Percentiles rank a stretch among this genome's conserved stretches.
Conservation (phyloP, 2,888 invertebrate genomes). For the Odiellus spinosus region DNA sequence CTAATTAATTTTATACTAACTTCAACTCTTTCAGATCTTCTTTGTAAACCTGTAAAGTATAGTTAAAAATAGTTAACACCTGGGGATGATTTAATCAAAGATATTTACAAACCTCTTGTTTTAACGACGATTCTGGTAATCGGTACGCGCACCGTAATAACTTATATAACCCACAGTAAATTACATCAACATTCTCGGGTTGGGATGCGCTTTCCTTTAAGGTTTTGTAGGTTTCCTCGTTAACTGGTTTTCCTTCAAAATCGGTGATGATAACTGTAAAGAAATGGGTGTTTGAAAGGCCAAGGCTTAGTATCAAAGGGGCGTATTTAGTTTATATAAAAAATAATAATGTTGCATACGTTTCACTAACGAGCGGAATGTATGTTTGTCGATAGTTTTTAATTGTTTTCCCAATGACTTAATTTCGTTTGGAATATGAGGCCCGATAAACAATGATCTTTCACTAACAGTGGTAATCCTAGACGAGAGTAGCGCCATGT, state of each 20-base stretch:
- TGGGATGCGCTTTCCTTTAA: constrained; percentile 4
- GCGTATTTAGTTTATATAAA: no score
- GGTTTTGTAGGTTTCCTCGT: constrained; percentile 8
- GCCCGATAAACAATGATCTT: constrained; percentile 12
- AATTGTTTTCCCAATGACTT: constrained; percentile 8
- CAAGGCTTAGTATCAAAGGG: background rate
- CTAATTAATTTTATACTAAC: no score
- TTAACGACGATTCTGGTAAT: constrained; percentile 11
- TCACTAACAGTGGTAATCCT: background rate
- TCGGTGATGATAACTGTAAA: constrained; percentile 9
- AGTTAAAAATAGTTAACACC: background rate
- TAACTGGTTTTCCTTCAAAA: constrained; percentile 11
- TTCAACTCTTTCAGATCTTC: constrained; percentile 12
- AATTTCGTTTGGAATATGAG: constrained; percentile 9
- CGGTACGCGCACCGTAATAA: constrained; percentile 11
- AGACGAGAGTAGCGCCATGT: no score
- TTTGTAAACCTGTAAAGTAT: constrained; percentile 8
- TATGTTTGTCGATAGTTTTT: constrained; percentile 5
- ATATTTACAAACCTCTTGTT: constrained; percentile 8
- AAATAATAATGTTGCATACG: constrained; percentile 10
- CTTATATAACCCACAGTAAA: constrained; percentile 9
- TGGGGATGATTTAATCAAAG: no score
- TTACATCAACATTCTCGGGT: constrained; percentile 7
- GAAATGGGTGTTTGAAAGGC: background rate
- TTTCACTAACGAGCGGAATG: constrained; percentile 10